phyloP scores from a whole-genome alignment of 2,888 invertebrate species.

The Eudasyphora cyanicolor region DNA sequence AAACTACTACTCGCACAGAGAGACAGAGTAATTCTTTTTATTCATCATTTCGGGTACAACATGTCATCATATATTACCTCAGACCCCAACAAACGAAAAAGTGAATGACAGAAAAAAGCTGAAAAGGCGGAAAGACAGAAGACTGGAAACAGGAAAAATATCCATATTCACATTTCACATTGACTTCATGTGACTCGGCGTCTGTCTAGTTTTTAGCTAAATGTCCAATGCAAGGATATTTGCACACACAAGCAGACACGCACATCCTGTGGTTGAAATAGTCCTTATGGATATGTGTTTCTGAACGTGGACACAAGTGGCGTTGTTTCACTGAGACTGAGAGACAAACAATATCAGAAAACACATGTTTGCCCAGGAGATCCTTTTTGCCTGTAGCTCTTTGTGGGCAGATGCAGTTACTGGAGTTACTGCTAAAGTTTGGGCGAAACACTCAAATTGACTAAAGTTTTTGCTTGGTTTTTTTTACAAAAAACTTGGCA shows the following conservation, averaged over 20 bases:
- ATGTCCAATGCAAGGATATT: background rate
- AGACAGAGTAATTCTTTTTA: background rate
- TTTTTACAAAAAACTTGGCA: no score
- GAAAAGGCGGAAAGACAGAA: background rate
- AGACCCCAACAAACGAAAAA: background rate
- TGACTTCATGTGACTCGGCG: constrained; percentile 36
- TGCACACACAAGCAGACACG: background rate
- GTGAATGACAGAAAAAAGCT: background rate
- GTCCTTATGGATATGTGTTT: background rate
- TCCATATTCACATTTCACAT: constrained; percentile 40
- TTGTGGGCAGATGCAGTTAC: background rate
- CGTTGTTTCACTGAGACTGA: background rate
- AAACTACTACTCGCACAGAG: background rate
- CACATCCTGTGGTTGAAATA: background rate
- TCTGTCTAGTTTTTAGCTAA: background rate
- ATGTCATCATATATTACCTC: constrained; percentile 54
- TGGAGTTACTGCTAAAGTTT: background rate
- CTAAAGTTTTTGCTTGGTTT: no score
- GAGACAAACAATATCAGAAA: background rate
- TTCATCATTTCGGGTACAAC: constrained; percentile 7
- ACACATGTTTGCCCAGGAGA: background rate
- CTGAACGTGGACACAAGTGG: background rate
- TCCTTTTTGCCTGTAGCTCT: background rate
- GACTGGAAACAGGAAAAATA: constrained; percentile 26
- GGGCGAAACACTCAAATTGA: background rate